Evolutionary conservation across 2,113 vertebrate species (phyloP), one percentile per base, ranked within the genome.

Genomic region (Myotis lucifugus): DNA sequence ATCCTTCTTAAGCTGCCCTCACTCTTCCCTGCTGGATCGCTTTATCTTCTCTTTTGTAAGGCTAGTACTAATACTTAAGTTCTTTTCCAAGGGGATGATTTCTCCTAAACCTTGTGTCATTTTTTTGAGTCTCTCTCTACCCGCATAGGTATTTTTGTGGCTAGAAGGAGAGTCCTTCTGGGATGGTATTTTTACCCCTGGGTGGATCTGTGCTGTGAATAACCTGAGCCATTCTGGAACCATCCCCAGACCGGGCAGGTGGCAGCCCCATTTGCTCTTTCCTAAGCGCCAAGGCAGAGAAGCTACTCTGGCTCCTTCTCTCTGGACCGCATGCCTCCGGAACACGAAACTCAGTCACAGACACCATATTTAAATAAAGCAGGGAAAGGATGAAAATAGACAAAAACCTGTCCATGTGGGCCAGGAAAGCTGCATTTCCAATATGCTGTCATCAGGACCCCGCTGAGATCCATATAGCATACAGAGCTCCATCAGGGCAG

Each of bases 141-240:
- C 56, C 96, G 95, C 91, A 96, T 96, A 97, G 97, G 97, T 97
- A 97, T 97, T 97, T 97, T 97, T 97, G 96, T 96, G 97, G 97
- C 92, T 97, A 96, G 95, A 96, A 94, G 93, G 94, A 97, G 82
- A 96, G 97, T 97, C 97, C 97, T 96, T 97, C 97, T 97, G 97
- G 93, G 94, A 96, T 97, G 97, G 66, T 97, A 97, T 97, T 97
- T 97, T 97, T 97, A 97, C 96, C 95, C 96, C 88, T 11, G 95
- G 97, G 97, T 97, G 96, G 97, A 97, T 97, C 97, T 97, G 97
- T 97, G 96, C 97, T 97, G 97, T 97, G 97, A 97, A 97, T 97
- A 97, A 97, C 97, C 97, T 97, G 97, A 97, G 96, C 97, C 97
- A 96, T 97, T 97, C 97, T 97, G 97, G 97, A 97, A 97, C 93